Evolutionary conservation across 2,888 invertebrate genomes (phyloP).

Genomic region (Morinoia aosen): DNA sequence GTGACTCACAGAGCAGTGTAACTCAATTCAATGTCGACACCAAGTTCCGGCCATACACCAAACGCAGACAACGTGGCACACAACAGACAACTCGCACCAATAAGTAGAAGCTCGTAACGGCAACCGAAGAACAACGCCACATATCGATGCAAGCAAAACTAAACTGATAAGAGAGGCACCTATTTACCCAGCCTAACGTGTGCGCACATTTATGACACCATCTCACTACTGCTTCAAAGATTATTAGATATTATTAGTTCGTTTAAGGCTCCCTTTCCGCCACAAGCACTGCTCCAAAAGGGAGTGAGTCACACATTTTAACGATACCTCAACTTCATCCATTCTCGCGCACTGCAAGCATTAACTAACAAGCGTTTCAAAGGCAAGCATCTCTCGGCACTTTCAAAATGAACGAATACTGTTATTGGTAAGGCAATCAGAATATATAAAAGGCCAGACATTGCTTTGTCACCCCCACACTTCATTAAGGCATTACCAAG

Average conservation of each 20-base stretch:
- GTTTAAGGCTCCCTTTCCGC: too few species aligned
- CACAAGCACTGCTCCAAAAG: background rate
- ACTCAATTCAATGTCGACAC: background rate
- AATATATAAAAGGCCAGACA: background rate
- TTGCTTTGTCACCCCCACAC: background rate
- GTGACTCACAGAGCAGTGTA: background rate
- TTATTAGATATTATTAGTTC: too few species aligned
- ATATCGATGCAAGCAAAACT: background rate
- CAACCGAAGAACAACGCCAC: background rate
- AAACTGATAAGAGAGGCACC: background rate
- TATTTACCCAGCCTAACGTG: too few species aligned
- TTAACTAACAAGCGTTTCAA: background rate
- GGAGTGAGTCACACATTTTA: background rate
- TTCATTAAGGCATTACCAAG: background rate
- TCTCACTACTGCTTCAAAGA: too few species aligned
- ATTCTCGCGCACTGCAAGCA: background rate
- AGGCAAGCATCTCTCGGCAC: background rate
- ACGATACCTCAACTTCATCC: too few species aligned
- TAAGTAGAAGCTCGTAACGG: background rate
- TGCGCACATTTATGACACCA: too few species aligned
- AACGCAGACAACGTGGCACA: background rate
- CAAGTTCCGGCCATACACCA: background rate
- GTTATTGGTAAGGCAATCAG: background rate
- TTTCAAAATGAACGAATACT: background rate
- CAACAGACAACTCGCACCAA: background rate